Percentiles rank a stretch among this genome's conserved stretches.
Conservation (phyloP, 2,797 vertebrate genomes). For the Pterois miles region DNA sequence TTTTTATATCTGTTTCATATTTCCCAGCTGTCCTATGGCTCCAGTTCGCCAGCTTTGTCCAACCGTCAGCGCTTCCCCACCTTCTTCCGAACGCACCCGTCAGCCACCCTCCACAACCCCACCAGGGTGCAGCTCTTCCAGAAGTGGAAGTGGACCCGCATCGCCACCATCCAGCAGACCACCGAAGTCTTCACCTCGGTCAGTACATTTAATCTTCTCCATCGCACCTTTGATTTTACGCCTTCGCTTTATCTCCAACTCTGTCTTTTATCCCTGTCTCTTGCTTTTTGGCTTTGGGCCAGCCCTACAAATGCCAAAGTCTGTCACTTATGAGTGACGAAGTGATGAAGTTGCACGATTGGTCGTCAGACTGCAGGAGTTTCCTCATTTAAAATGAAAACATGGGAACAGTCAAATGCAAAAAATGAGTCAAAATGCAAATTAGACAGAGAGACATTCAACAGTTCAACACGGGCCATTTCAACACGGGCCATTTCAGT, state of each 20-base stretch:
- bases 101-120: slow-evolving; percentile 92
- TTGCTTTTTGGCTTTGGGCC: not conserved
- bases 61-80: slow-evolving; percentile 94
- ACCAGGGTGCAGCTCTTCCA: slow-evolving; percentile 92
- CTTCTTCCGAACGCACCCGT: slow-evolving; percentile 93
- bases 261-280: not conserved
- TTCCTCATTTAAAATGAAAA: too few species aligned
- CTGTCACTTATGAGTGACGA: rapidly evolving
- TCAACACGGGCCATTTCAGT: too few species aligned
- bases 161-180: slow-evolving; percentile 95
- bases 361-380: too few species aligned
- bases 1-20: not conserved
- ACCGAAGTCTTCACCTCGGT: slow-evolving; percentile 95
- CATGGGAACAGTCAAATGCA: too few species aligned
- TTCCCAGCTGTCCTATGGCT: slow-evolving; percentile 90
- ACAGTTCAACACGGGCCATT: too few species aligned
- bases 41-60: slow-evolving; percentile 91
- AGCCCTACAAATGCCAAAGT: too few species aligned
- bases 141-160: slow-evolving; percentile 95
- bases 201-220: slow-evolving; percentile 54
- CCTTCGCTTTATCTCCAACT: not conserved
- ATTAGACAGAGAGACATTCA: too few species aligned
- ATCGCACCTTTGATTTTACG: not conserved
- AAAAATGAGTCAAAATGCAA: too few species aligned
- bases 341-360: too few species aligned